Conservation (phyloP, 1,140 invertebrate species). For the Cheumatopsyche charites region DNA sequence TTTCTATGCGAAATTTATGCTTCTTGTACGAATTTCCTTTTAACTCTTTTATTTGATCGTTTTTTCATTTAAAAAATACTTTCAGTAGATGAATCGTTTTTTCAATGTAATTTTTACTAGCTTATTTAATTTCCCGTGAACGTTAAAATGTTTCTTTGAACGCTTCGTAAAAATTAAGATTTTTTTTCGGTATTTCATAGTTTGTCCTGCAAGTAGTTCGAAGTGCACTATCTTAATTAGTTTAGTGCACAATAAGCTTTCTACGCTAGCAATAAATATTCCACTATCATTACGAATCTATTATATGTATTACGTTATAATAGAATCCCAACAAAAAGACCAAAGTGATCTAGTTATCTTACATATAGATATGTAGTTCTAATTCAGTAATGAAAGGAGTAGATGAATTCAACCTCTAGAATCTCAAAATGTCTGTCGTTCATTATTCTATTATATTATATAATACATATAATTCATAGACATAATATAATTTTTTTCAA, state of each 20-base stretch:
- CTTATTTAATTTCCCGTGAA: no score
- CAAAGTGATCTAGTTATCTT: conserved; percentile 13
- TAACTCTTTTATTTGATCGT: no score
- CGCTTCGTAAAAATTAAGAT: no score
- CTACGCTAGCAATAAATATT: conserved; percentile 17
- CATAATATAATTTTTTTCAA: no score
- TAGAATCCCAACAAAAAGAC: background rate
- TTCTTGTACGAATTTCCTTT: background rate
- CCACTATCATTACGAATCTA: background rate
- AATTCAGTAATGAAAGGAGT: conserved; percentile 11
- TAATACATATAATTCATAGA: no score
- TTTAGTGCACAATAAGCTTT: background rate
- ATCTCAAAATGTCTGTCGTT: background rate
- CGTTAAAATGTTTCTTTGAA: no score
- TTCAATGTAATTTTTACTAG: background rate
- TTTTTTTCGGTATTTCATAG: background rate
- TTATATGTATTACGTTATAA: background rate
- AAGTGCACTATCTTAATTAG: background rate
- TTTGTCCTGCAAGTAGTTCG: background rate
- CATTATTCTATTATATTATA: background rate
- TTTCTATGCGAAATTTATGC: background rate
- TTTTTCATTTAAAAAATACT: no score
- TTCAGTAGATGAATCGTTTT: background rate
- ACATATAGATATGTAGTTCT: conserved; percentile 2
- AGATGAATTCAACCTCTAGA: background rate